A percentile compares a stretch with the other conserved stretches of the same genome.
phyloP scores from a whole-genome alignment of 2,797 vertebrate genomes.

The Pygocentrus nattereri region DNA sequence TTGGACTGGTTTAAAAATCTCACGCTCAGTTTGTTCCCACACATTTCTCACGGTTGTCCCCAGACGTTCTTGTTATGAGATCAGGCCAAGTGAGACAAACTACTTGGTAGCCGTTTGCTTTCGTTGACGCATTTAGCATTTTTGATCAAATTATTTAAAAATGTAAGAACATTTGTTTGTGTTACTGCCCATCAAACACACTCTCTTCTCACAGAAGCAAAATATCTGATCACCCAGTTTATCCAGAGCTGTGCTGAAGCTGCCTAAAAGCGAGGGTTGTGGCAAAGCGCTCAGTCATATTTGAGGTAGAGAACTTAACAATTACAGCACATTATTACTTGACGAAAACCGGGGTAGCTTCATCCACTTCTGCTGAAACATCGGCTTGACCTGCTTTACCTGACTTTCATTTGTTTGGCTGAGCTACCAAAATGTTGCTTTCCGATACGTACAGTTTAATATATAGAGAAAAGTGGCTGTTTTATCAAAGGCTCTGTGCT shows the following conservation, averaged over 20 bases:
- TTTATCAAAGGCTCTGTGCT: conserved; percentile 65
- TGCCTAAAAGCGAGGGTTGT: too few relatives aligned
- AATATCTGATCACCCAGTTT: too few relatives aligned
- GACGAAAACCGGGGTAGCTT: neutral
- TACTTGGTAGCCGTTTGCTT: conserved; percentile 18
- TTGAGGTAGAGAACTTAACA: neutral
- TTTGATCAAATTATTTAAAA: neutral
- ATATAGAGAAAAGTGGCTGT: conserved; percentile 85
- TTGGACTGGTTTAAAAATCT: too few relatives aligned
- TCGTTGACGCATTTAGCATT: conserved; percentile 5
- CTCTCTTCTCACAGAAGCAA: neutral
- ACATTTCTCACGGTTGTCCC: too few relatives aligned
- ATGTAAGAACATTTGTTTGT: neutral
- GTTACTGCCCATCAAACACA: neutral
- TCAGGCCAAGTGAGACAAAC: too few relatives aligned
- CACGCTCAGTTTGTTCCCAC: too few relatives aligned
- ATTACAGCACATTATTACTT: conserved; percentile 9
- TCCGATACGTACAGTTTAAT: conserved; percentile 92
- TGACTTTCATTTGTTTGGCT: conserved; percentile 81
- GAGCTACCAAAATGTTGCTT: conserved; percentile 71
- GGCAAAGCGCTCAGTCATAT: neutral
- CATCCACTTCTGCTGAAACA: neutral
- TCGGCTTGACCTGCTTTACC: conserved; percentile 71
- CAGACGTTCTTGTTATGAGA: too few relatives aligned
- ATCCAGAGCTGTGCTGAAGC: neutral